Evolutionary conservation across 1,140 invertebrate species (phyloP).

Genomic region (Gonioctena quinquepunctata): DNA sequence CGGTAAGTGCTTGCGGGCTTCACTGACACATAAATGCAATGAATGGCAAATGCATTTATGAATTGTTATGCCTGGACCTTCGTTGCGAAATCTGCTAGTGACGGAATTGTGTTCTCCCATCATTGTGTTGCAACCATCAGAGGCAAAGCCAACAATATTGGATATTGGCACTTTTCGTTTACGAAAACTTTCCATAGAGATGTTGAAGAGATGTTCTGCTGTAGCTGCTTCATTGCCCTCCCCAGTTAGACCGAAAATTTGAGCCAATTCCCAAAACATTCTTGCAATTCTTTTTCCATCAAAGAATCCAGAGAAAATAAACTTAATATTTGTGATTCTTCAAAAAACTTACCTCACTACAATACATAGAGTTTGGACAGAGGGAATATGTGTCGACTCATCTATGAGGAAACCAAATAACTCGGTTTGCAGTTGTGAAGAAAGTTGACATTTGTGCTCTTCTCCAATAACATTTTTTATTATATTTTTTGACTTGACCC

Average conservation of each 20-base stretch:
- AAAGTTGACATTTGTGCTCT: constrained; percentile 26
- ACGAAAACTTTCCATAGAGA: constrained; percentile 38
- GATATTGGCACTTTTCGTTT: constrained; percentile 40
- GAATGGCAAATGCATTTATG: constrained; percentile 55
- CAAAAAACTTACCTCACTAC: constrained; percentile 40
- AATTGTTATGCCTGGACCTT: constrained; percentile 45
- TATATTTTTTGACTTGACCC: constrained; percentile 43
- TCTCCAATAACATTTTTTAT: constrained; percentile 48
- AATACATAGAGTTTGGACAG: constrained; percentile 29
- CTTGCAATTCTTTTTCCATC: constrained; percentile 35
- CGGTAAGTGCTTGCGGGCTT: constrained; percentile 51
- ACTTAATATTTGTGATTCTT: too few species aligned
- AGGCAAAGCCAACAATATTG: constrained; percentile 54
- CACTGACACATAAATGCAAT: constrained; percentile 46
- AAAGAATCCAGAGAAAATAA: too few species aligned
- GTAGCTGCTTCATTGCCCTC: constrained; percentile 38
- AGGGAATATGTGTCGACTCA: constrained; percentile 54
- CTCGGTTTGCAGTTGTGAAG: background rate
- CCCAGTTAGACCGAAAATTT: constrained; percentile 40
- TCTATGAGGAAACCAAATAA: constrained; percentile 51
- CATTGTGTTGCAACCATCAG: constrained; percentile 52
- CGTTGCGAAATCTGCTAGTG: constrained; percentile 32
- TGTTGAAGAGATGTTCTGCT: constrained; percentile 43
- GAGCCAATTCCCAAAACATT: constrained; percentile 46
- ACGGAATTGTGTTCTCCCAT: constrained; percentile 52